phyloP scores from a whole-genome alignment of 1,140 invertebrate genomes.

The Cyclina sinensis region DNA sequence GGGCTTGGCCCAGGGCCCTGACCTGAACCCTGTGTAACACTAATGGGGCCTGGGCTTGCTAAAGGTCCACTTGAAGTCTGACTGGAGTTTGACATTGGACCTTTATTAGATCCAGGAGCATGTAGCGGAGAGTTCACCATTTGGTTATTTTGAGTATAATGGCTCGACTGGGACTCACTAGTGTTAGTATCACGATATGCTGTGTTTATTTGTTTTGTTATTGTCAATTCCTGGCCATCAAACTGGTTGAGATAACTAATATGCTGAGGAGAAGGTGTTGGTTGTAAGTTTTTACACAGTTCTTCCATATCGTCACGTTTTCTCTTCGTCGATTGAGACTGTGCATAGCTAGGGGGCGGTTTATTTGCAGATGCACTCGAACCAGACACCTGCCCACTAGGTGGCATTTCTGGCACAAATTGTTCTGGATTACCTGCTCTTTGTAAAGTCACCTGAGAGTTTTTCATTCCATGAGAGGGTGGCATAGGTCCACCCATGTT shows the following conservation, averaged over 20 bases:
- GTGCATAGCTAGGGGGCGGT: constrained; percentile 85
- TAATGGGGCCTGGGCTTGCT: constrained; percentile 76
- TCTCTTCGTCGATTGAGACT: constrained; percentile 83
- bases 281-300: constrained; percentile 93
- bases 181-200: constrained; percentile 84
- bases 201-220: constrained; percentile 97
- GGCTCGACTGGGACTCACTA: constrained; percentile 69
- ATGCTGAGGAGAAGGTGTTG: constrained; percentile 97
- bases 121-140: constrained; percentile 76
- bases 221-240: constrained; percentile 98
- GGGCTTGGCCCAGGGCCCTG: constrained; percentile 77
- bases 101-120: constrained; percentile 79
- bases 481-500: constrained; percentile 73
- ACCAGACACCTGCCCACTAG: constrained; percentile 66
- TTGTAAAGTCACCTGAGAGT: constrained; percentile 77
- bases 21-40: constrained; percentile 54
- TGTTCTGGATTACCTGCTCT: constrained; percentile 85
- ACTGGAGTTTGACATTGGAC: constrained; percentile 83
- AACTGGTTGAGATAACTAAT: constrained; percentile 98
- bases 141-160: constrained; percentile 74
- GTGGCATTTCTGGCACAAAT: constrained; percentile 81
- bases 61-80: constrained; percentile 82
- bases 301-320: constrained; percentile 84
- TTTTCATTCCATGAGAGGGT: constrained; percentile 67
- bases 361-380: constrained; percentile 76